phyloP scores from a whole-genome alignment of 2,888 invertebrate genomes.

The Zeuzera pyrina region DNA sequence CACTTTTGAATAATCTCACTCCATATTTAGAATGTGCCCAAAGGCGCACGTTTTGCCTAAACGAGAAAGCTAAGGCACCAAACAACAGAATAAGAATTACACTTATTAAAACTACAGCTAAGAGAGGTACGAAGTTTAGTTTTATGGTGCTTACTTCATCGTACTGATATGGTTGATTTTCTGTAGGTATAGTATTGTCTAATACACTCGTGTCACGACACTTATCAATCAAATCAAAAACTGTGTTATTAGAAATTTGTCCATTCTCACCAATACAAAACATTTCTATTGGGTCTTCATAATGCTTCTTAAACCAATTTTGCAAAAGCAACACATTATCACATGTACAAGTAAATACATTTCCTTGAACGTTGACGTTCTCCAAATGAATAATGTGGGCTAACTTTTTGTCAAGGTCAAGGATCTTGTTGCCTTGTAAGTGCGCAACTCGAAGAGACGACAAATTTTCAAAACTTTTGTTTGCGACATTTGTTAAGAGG shows the following conservation, averaged over 20 bases:
- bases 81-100: conserved; percentile 80
- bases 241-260: conserved; percentile 49
- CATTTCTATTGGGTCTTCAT: conserved; percentile 77
- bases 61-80: conserved; percentile 81
- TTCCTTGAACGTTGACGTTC: conserved; percentile 79
- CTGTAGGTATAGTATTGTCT: conserved; percentile 71
- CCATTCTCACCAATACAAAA: conserved; percentile 74
- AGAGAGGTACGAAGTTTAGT: conserved; percentile 79
- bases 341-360: conserved; percentile 86
- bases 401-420: conserved; percentile 78
- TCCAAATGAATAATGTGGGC: conserved; percentile 74
- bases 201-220: conserved; percentile 59
- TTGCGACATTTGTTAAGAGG: conserved; percentile 79
- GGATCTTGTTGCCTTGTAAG: conserved; percentile 83
- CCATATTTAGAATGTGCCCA: conserved; percentile 89
- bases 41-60: conserved; percentile 83
- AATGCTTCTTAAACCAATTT: conserved; percentile 78
- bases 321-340: conserved; percentile 76
- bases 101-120: conserved; percentile 81
- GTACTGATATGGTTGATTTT: conserved; percentile 74
- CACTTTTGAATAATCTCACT: conserved; percentile 80
- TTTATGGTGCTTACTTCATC: conserved; percentile 79
- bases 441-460: conserved; percentile 79
- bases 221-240: conserved; percentile 61
- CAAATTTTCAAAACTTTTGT: conserved; percentile 82